These are phyloP conservation scores for Acinonyx jubatus DNA, from an alignment of 2,113 vertebrate species.

Conservation along the genomic window DNA sequence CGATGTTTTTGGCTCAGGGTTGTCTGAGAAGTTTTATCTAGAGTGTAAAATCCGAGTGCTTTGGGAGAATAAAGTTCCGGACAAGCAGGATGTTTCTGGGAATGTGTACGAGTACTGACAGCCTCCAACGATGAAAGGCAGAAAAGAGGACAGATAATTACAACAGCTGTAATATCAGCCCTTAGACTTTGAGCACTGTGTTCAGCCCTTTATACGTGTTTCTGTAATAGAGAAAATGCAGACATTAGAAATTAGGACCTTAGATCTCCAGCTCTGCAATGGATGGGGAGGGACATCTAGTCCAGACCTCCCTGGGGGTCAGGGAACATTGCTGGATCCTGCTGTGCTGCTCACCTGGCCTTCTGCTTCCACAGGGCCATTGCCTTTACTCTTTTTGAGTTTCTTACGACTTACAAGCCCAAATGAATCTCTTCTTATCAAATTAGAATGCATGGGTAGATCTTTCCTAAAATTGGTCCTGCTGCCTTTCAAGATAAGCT, in stretches of 20 bases:
- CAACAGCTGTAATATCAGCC: neutral
- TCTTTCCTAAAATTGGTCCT: neutral
- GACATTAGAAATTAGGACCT: neutral
- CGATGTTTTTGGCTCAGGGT: neutral
- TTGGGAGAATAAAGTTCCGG: neutral
- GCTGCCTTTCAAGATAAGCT: neutral
- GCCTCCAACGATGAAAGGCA: neutral
- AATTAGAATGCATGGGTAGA: neutral
- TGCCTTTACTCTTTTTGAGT: neutral
- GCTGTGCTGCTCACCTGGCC: neutral
- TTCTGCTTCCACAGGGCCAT: neutral
- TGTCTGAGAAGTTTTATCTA: neutral
- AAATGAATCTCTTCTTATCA: neutral
- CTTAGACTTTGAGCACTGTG: neutral
- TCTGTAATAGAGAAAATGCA: neutral
- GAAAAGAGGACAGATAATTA: neutral
- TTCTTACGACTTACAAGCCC: neutral
- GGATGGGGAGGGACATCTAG: neutral
- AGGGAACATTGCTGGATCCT: neutral
- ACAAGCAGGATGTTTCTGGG: neutral
- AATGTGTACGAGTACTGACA: rapidly evolving
- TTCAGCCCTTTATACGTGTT: neutral
- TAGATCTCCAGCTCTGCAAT: neutral
- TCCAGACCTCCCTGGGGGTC: neutral
- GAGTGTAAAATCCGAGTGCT: neutral